A percentile compares a stretch with the other conserved stretches of the same genome.
These are phyloP conservation scores for Reticulitermes speratus DNA, from an alignment of 1,140 invertebrate genomes.

Conservation along the genomic window DNA sequence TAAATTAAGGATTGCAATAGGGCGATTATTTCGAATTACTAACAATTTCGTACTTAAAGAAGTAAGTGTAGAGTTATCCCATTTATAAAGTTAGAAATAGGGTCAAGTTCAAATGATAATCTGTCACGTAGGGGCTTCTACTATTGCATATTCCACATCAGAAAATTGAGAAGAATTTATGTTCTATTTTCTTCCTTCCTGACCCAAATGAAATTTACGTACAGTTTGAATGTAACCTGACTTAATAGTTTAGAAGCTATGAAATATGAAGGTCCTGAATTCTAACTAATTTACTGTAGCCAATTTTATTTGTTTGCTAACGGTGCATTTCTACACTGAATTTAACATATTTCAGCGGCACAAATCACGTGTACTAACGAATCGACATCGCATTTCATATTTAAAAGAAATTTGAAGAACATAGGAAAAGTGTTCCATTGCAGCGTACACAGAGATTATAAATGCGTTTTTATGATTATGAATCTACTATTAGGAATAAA, in stretches of 20 bases:
- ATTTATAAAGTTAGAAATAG: background rate
- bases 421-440: too few species aligned
- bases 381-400: background rate
- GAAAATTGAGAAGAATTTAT: background rate
- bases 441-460: too few species aligned
- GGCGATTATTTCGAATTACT: background rate
- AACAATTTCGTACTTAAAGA: background rate
- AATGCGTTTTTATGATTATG: too few species aligned
- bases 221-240: too few species aligned
- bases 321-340: background rate
- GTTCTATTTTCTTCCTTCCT: background rate
- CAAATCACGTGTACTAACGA: background rate
- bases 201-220: background rate
- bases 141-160: too few species aligned
- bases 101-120: background rate
- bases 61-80: background rate
- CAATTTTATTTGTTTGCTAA: background rate
- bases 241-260: background rate
- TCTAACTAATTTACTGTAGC: background rate
- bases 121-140: too few species aligned
- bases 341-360: too few species aligned
- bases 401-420: too few species aligned
- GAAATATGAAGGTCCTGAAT: background rate
- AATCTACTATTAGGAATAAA: too few species aligned
- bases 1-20: background rate